These are phyloP conservation scores for Drosophila lowei DNA, from an alignment of 1,140 invertebrate species.

Conservation along the genomic window DNA sequence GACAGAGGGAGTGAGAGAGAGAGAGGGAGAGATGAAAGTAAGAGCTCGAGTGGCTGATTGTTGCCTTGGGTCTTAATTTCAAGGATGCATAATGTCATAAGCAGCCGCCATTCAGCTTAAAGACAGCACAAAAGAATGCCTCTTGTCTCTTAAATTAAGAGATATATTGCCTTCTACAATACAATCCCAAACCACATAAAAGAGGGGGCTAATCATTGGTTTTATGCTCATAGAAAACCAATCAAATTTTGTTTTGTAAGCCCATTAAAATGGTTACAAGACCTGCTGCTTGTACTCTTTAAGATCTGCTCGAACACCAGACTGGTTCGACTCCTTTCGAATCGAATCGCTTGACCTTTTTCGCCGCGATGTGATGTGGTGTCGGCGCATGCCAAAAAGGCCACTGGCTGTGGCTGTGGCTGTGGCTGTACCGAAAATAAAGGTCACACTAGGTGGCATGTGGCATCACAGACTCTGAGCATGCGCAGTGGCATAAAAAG, in stretches of 20 bases:
- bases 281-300: slow-evolving; percentile 1
- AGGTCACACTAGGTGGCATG: slow-evolving; percentile 44
- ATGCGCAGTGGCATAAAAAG: slow-evolving; percentile 41
- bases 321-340: background rate
- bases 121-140: background rate
- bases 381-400: slow-evolving; percentile 52
- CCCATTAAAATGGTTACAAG: slow-evolving; percentile 13
- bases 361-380: background rate
- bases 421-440: slow-evolving; percentile 13
- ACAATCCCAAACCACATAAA: no score
- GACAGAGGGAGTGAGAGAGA: no score
- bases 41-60: slow-evolving; percentile 34
- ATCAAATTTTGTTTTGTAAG: background rate
- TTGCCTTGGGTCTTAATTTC: slow-evolving; percentile 35
- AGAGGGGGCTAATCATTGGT: no score
- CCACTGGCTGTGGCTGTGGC: slow-evolving; percentile 7
- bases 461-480: slow-evolving; percentile 43
- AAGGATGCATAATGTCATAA: slow-evolving; percentile 40
- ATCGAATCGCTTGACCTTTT: slow-evolving; percentile 31
- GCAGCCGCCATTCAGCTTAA: slow-evolving; percentile 3
- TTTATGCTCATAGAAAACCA: slow-evolving; percentile 2
- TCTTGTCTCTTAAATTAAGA: no score
- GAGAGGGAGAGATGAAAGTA: slow-evolving; percentile 32
- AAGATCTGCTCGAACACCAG: slow-evolving; percentile 7
- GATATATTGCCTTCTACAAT: no score